Percentiles rank a stretch among this genome's conserved stretches.
phyloP scores from a whole-genome alignment of 2,888 invertebrate genomes.

The Phania funesta region DNA sequence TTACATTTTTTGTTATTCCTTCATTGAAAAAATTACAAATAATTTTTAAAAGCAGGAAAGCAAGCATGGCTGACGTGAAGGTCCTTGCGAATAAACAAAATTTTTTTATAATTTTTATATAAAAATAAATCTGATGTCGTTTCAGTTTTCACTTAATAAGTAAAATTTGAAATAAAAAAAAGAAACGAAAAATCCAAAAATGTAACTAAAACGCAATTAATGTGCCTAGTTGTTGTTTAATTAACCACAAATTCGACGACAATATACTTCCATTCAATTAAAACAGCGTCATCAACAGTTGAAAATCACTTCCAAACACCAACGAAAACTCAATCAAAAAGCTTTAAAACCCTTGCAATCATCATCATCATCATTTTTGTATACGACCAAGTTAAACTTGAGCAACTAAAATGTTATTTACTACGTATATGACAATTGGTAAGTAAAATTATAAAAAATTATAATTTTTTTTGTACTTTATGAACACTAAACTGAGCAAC shows the following conservation, averaged over 20 bases:
- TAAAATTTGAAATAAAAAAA: not conserved
- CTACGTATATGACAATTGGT: conserved; percentile 72
- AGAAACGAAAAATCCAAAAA: conserved; percentile 1
- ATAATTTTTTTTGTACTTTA: too few relatives aligned
- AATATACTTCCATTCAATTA: conserved; percentile 33
- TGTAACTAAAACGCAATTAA: conserved; percentile 38
- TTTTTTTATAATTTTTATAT: too few relatives aligned
- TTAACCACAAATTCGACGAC: conserved; percentile 19
- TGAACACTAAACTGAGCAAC: too few relatives aligned
- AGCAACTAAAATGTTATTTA: conserved; percentile 69
- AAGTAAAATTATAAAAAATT: too few relatives aligned
- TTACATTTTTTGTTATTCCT: too few relatives aligned
- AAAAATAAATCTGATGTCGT: too few relatives aligned
- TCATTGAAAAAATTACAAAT: too few relatives aligned
- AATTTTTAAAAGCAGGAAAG: too few relatives aligned
- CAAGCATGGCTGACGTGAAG: too few relatives aligned
- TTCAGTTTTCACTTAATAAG: not conserved
- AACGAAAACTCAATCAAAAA: conserved; percentile 20
- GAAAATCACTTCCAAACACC: not conserved
- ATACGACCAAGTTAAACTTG: conserved; percentile 17
- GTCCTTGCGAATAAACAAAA: too few relatives aligned
- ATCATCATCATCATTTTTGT: conserved; percentile 38
- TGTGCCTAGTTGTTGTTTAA: conserved; percentile 47
- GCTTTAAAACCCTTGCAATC: conserved; percentile 41
- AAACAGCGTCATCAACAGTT: not conserved